Conservation (phyloP, 2,113 vertebrate species). For the Indri indri region DNA sequence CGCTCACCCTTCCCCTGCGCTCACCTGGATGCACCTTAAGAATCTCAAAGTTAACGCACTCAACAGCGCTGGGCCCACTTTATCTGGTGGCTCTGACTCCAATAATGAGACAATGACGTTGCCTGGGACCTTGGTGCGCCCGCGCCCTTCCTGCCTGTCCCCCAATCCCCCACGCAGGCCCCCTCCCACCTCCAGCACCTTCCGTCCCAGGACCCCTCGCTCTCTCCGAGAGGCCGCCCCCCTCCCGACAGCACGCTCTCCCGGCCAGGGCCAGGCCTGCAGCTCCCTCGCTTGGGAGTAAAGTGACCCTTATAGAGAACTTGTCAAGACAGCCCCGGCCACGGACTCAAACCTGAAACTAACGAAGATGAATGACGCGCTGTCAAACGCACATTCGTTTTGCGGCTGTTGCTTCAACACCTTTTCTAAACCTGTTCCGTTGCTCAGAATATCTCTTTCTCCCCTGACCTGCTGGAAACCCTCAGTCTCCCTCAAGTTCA, state of each 20-base stretch:
- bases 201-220: fast-evolving
- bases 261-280: background rate
- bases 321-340: background rate
- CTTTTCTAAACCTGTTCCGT: background rate
- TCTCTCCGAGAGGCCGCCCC: background rate
- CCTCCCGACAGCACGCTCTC: background rate
- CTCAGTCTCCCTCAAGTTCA: fast-evolving
- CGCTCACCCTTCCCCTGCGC: background rate
- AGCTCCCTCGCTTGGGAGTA: background rate
- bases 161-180: no score
- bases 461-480: background rate
- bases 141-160: background rate
- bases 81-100: background rate
- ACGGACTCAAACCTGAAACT: background rate
- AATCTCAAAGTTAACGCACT: background rate
- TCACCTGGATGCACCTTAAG: no score
- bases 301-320: background rate
- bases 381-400: background rate
- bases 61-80: no score
- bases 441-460: background rate
- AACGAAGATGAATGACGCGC: background rate
- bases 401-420: background rate
- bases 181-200: background rate
- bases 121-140: background rate
- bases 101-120: background rate